Conservation (phyloP, 2,113 vertebrate genomes). For the Trematomus loennbergii region DNA sequence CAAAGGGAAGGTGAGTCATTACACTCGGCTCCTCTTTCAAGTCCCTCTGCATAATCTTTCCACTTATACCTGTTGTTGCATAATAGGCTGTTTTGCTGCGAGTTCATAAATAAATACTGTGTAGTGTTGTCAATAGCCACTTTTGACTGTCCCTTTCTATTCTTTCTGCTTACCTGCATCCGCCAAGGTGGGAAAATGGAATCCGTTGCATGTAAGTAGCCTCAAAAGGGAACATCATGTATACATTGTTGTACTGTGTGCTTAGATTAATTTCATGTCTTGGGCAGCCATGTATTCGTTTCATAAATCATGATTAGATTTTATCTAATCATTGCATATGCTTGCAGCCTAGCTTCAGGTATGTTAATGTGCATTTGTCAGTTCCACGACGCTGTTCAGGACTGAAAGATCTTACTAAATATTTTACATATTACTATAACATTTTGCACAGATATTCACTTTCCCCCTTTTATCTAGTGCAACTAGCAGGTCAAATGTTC, state of each 20-base stretch:
- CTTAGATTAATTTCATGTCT: constrained; percentile 9
- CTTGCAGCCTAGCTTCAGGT: too few relatives aligned
- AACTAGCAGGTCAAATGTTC: neutral
- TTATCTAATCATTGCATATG: neutral
- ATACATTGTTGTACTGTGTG: neutral
- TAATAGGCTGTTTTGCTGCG: neutral
- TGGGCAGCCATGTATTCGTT: neutral
- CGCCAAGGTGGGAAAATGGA: constrained; percentile 96
- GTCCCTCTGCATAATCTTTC: neutral
- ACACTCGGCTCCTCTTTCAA: neutral
- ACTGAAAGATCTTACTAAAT: neutral
- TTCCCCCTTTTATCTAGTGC: neutral
- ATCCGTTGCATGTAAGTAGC: constrained; percentile 96
- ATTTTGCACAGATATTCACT: neutral
- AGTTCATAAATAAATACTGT: constrained; percentile 4
- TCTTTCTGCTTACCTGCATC: constrained; percentile 40
- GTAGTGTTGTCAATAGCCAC: constrained; percentile 22
- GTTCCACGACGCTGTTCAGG: neutral
- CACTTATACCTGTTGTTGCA: constrained; percentile 19
- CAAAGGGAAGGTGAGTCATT: constrained; percentile 95
- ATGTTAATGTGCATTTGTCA: neutral
- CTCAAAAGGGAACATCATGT: neutral
- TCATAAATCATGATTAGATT: neutral
- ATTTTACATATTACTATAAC: neutral
- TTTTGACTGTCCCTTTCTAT: constrained; percentile 58